Evolutionary conservation across 2,113 vertebrate genomes (phyloP).

Genomic region (Corythoichthys intestinalis): DNA sequence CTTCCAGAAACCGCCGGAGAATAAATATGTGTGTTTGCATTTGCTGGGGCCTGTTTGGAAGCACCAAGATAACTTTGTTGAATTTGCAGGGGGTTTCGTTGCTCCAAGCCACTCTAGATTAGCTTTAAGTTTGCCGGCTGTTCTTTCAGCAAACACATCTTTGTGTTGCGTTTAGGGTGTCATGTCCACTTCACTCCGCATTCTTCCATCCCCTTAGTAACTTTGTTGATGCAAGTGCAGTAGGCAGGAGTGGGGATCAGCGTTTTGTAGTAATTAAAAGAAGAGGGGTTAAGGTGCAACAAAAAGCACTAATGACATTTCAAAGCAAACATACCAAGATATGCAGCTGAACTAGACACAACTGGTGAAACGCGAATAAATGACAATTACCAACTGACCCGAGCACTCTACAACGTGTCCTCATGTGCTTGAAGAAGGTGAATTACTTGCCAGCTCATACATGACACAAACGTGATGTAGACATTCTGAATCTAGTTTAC

Average conservation of each 20-base stretch:
- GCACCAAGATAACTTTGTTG: slow-evolving; percentile 47
- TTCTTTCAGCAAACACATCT: slow-evolving; percentile 10
- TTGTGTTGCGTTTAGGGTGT: slow-evolving; percentile 4
- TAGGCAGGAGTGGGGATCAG: background rate
- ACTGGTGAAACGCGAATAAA: background rate
- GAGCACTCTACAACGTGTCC: too few relatives aligned
- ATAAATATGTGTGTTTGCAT: slow-evolving; percentile 17
- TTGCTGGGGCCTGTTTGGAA: slow-evolving; percentile 27
- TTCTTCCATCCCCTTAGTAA: slow-evolving; percentile 36
- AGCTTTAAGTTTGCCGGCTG: slow-evolving; percentile 15
- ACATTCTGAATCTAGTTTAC: too few relatives aligned
- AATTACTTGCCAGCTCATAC: too few relatives aligned
- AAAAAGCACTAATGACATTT: slow-evolving; percentile 29
- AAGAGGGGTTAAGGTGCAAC: slow-evolving; percentile 15
- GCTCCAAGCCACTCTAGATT: slow-evolving; percentile 26
- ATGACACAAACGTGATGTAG: too few relatives aligned
- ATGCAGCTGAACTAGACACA: too few relatives aligned
- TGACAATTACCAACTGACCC: background rate
- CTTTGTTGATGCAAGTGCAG: slow-evolving; percentile 21
- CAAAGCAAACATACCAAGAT: background rate
- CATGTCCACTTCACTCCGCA: slow-evolving; percentile 16
- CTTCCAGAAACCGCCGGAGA: slow-evolving; percentile 25
- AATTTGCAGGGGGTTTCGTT: slow-evolving; percentile 42
- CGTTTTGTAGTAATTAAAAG: slow-evolving; percentile 47
- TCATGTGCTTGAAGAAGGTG: too few relatives aligned